phyloP scores from a whole-genome alignment of 2,797 vertebrate species.

The Clarias pachynema region DNA sequence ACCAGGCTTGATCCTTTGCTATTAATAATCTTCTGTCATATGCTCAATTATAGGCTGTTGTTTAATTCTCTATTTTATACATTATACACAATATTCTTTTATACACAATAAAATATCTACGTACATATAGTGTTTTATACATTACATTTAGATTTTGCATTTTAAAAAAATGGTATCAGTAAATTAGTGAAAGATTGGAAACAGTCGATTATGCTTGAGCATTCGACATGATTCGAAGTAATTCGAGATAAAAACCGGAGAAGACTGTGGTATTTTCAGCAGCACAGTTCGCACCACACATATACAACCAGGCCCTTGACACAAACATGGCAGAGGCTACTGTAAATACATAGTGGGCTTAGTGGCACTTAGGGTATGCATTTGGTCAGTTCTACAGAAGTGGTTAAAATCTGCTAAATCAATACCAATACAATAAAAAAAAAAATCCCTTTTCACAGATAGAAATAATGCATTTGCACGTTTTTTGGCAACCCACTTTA shows the following conservation, averaged over 20 bases:
- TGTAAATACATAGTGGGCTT: constrained; percentile 16
- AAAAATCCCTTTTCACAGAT: constrained; percentile 31
- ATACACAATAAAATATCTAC: neutral
- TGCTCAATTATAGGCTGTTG: constrained; percentile 11
- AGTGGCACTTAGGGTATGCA: constrained; percentile 47
- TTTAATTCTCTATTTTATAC: constrained; percentile 42
- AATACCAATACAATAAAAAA: neutral
- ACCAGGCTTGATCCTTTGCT: neutral
- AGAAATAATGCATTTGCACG: neutral
- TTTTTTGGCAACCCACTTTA: neutral
- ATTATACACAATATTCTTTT: constrained; percentile 30
- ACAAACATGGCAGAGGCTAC: constrained; percentile 1
- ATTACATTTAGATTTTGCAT: constrained; percentile 25
- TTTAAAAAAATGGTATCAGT: constrained; percentile 15
- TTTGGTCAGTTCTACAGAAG: constrained; percentile 41
- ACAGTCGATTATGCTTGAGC: neutral
- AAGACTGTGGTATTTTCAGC: constrained; percentile 18
- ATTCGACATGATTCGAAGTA: neutral
- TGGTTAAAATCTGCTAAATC: constrained; percentile 8
- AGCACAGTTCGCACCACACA: constrained; percentile 32
- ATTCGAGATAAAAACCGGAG: neutral
- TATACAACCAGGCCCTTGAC: constrained; percentile 1
- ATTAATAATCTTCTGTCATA: constrained; percentile 8
- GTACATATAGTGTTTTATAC: constrained; percentile 39
- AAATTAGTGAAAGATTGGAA: constrained; percentile 19